phyloP scores from a whole-genome alignment of 2,888 invertebrate species.

The Eupeodes latifasciatus region DNA sequence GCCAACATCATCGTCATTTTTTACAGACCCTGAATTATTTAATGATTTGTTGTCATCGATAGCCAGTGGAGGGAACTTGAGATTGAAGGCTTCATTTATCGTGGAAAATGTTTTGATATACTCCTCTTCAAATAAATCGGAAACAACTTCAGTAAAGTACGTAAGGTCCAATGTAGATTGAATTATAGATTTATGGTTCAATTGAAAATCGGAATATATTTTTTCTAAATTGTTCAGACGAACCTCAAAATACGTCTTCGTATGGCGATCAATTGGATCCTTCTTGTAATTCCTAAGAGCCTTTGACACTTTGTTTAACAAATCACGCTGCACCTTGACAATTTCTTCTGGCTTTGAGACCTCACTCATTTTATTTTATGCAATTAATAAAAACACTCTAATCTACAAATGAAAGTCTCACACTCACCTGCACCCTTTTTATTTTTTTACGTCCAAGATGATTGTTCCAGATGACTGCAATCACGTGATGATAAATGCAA shows the following conservation, averaged over 20 bases:
- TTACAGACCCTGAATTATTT: no score
- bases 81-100: no score
- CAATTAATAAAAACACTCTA: neutral
- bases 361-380: slow-evolving; percentile 1
- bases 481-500: neutral
- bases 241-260: slow-evolving; percentile 13
- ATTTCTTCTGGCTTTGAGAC: neutral
- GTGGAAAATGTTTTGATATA: no score
- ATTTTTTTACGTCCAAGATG: no score
- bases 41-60: no score
- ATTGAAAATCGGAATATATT: no score
- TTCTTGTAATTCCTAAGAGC: slow-evolving; percentile 31
- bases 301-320: neutral
- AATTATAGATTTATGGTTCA: no score
- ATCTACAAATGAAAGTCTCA: neutral
- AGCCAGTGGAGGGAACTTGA: no score
- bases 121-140: no score
- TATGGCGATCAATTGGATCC: neutral
- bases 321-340: slow-evolving; percentile 21
- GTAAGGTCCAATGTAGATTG: no score
- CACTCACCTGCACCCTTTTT: neutral
- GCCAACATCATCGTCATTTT: no score
- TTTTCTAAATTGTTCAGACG: slow-evolving; percentile 4
- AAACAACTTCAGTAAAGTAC: no score
- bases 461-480: slow-evolving; percentile 4